Evolutionary conservation across 2,888 invertebrate species (phyloP), one percentile per base, ranked within the genome.

Genomic region (Andrena bicolor): DNA sequence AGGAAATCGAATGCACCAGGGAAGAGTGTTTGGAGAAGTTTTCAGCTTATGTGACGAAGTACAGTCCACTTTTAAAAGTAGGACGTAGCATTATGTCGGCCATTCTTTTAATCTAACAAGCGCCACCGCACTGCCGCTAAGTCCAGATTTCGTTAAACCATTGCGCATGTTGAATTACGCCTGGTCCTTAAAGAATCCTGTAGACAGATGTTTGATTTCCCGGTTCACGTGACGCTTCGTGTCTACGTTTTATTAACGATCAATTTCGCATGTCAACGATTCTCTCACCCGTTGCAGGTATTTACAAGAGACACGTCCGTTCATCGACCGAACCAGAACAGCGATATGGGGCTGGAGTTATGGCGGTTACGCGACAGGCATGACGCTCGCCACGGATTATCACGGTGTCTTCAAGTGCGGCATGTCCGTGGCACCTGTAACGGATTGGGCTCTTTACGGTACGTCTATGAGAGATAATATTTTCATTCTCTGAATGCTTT

Each of bases 331-430:
- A 2, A 95, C 96, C 69, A 96, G 97, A 89, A 97, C 98, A 0
- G 99, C 98, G 64, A 98, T 99, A 90, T 99, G 99, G 99, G 99
- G 99, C 73, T 99, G 99, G 99, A 99, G 99, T 90, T 99, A 99
- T 94, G 99, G 99, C 16, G 99, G 99, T 1, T 99, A 98, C 94
- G 97, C 98, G 0, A 96, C 99, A 0, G 97, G 97, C 4, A 96
- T 98, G 95, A 97, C 97, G 2, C 95, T 99, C 82, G 98, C 98
- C 0, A 96, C 96, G 61, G 98, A 98, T 85, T 94, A 94, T 0
- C 95, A 95, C 0, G 94, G 95, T 63, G 96, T 97, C 35, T 99
- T 99, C 95, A 97, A 97, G 88, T 99, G 99, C 93, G 99, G 98
- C 0, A 97, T 98, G 73, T 97, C 99, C 2, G 98, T 99, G 10